A percentile compares a stretch with the other conserved stretches of the same genome.
Evolutionary conservation across 2,888 invertebrate genomes (phyloP).

Genomic region (Alsophila aescularia): DNA sequence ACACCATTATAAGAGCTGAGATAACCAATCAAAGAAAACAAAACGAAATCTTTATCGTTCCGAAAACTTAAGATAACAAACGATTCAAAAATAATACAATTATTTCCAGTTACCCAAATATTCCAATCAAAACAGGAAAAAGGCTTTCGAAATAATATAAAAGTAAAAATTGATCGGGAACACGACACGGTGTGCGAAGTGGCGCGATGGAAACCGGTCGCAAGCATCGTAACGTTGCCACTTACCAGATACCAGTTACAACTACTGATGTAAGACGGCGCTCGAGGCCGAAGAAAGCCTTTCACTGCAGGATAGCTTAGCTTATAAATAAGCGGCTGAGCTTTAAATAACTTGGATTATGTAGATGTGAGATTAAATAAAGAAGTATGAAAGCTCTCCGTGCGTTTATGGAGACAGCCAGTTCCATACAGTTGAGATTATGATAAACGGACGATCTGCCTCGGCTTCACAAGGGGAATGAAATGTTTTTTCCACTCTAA

Average conservation of each 20-base stretch:
- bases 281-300: slow-evolving; percentile 40
- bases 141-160: slow-evolving; percentile 18
- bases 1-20: no score
- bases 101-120: slow-evolving; percentile 20
- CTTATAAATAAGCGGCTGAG: neutral
- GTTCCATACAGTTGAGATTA: no score
- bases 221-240: slow-evolving; percentile 47
- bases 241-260: slow-evolving; percentile 55
- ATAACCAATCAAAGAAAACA: no score
- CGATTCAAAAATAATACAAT: slow-evolving; percentile 4
- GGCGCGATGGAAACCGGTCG: slow-evolving; percentile 62
- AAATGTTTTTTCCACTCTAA: no score
- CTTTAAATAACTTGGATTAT: slow-evolving; percentile 18
- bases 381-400: no score
- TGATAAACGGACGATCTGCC: no score
- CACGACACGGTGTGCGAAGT: slow-evolving; percentile 36
- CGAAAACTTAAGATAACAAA: slow-evolving; percentile 1
- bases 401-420: no score
- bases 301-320: slow-evolving; percentile 14
- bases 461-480: no score
- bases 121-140: slow-evolving; percentile 6
- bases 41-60: neutral
- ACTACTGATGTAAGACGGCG: slow-evolving; percentile 70
- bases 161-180: slow-evolving; percentile 46
- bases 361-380: no score